A percentile compares a stretch with the other conserved stretches of the same genome.
These are phyloP conservation scores for Holacanthella duospinosa DNA, from an alignment of 2,888 invertebrate species.

Conservation along the genomic window DNA sequence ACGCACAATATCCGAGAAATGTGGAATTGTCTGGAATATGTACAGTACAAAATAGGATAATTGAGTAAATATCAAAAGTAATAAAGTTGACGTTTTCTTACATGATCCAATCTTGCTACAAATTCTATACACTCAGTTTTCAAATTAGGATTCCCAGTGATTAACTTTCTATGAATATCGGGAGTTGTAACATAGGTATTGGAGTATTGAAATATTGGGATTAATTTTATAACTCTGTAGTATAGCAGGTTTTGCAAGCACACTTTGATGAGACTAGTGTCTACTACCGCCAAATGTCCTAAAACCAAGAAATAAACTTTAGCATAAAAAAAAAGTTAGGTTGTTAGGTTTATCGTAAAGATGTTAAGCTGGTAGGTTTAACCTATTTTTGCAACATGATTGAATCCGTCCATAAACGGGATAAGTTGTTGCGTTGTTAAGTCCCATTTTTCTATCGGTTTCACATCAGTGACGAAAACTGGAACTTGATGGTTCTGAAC, in stretches of 20 bases:
- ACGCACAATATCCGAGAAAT: slow-evolving; percentile 58
- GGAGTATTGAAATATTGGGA: slow-evolving; percentile 72
- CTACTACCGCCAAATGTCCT: slow-evolving; percentile 69
- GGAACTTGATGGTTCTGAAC: slow-evolving; percentile 87
- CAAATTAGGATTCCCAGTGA: slow-evolving; percentile 55
- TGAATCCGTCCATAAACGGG: slow-evolving; percentile 82
- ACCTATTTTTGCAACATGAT: slow-evolving; percentile 73
- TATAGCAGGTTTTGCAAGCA: slow-evolving; percentile 81
- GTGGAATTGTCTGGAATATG: slow-evolving; percentile 53
- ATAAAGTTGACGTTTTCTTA: slow-evolving; percentile 27
- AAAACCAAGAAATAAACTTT: slow-evolving; percentile 1
- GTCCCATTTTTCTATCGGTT: slow-evolving; percentile 69
- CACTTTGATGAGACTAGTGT: slow-evolving; percentile 84
- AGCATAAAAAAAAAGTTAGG: not conserved
- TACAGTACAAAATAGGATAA: not conserved
- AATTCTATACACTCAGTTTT: slow-evolving; percentile 62
- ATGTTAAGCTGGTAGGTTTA: slow-evolving; percentile 8
- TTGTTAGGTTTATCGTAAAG: not conserved
- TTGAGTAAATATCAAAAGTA: slow-evolving; percentile 2
- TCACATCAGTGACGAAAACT: slow-evolving; percentile 59
- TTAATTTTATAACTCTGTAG: slow-evolving; percentile 61
- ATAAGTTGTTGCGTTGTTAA: slow-evolving; percentile 83
- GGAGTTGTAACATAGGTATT: slow-evolving; percentile 75
- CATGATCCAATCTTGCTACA: slow-evolving; percentile 57
- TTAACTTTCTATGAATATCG: slow-evolving; percentile 43